These are phyloP conservation scores for Stenoptilia bipunctidactyla DNA, from an alignment of 2,888 invertebrate species.

Conservation along the genomic window DNA sequence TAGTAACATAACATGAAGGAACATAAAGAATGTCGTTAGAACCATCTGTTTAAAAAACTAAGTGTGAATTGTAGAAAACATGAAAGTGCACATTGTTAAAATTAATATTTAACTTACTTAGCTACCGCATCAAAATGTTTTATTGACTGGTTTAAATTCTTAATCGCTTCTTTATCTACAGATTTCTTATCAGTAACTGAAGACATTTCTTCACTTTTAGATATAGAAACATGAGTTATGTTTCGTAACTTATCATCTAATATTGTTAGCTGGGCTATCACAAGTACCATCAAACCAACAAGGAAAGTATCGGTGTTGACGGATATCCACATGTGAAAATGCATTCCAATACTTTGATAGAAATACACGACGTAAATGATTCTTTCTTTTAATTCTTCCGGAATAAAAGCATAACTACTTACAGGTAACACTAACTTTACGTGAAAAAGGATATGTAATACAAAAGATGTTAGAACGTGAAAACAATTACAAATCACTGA, in stretches of 20 bases:
- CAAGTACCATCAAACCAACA: slow-evolving; percentile 10
- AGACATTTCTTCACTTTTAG: background rate
- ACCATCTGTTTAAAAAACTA: no score
- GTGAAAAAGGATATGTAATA: slow-evolving; percentile 24
- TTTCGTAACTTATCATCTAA: slow-evolving; percentile 30
- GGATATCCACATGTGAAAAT: slow-evolving; percentile 31
- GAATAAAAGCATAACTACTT: slow-evolving; percentile 33
- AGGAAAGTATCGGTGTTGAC: slow-evolving; percentile 38
- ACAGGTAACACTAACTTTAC: slow-evolving; percentile 25
- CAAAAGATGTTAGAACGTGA: slow-evolving; percentile 24
- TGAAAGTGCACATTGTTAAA: no score
- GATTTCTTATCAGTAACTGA: background rate
- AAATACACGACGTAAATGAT: slow-evolving; percentile 33
- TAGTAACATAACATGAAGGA: no score
- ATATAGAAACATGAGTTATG: slow-evolving; percentile 17
- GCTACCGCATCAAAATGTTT: background rate
- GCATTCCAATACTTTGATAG: slow-evolving; percentile 35
- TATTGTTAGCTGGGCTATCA: slow-evolving; percentile 23
- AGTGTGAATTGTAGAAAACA: no score
- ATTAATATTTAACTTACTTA: background rate
- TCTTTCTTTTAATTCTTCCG: slow-evolving; percentile 21
- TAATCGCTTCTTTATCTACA: background rate
- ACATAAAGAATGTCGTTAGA: no score
- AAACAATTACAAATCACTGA: slow-evolving; percentile 23
- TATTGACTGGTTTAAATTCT: background rate